Base-by-base conservation (phyloP, 2,888 invertebrate genomes). In the Diplazon laetatorius region DNA sequence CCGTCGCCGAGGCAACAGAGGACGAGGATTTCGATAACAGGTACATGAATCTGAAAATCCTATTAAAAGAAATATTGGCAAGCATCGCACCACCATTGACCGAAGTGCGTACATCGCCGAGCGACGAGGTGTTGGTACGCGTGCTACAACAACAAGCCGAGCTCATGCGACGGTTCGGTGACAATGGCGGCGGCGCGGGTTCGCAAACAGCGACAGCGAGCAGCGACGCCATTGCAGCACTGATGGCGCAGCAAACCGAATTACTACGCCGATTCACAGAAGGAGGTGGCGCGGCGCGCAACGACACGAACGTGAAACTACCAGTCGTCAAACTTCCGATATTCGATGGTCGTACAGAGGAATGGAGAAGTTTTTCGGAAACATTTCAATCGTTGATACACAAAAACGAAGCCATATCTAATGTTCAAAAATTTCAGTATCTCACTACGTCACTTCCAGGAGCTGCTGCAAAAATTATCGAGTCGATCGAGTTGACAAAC, bases 381-480 rank as follows among this genome's bases (percentile, higher is more conserved):
- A 82, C 79, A 2, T 82, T 82, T 55, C 14, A 76, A 8, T 65
- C 78, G 9, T 22, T 83, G 4, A 80, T 83, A 16, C 78, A 83
- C 46, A 39, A 30, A 3, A 81, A 76, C 46, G 14, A n/a, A 1
- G 30, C 9, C 6, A 52, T 83, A 14, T 46, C 76, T 8, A 37
- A 52, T 0, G 55, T 83, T 44, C 76, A 81, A 18, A 82, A 82
- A 69, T 80, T 80, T 44, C 76, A 82, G 60, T 82, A 82, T 48
- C 65, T 83, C 42, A 60, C 69, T 16, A 76, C 80, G 12, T 65
- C 75, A n/a, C 60, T 83, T 12, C 30, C 65, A 1, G 76, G 71
- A 4, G 18, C 66, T 2, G 82, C 82, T 0, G 66, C 63, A 20
- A 66, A 78, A 52, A 65, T 82, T 4, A 62, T 82, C 39, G 66